phyloP scores from a whole-genome alignment of 2,113 vertebrate species.

The Patagioenas fasciata region DNA sequence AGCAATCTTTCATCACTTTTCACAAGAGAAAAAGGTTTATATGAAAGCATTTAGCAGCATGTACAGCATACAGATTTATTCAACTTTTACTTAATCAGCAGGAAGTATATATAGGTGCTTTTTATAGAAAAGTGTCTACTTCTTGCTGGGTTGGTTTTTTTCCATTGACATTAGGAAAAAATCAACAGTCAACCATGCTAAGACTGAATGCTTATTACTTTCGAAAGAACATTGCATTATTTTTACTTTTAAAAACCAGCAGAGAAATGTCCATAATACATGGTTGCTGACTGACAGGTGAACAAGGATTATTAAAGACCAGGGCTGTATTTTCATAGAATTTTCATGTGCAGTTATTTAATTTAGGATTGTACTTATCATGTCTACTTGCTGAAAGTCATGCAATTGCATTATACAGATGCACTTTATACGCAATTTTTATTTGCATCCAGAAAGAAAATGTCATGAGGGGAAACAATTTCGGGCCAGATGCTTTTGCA shows the following conservation, averaged over 20 bases:
- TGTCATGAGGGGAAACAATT: not conserved
- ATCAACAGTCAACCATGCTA: not conserved
- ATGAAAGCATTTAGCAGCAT: not conserved
- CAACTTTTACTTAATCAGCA: not conserved
- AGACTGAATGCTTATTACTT: not conserved
- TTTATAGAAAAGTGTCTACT: not conserved
- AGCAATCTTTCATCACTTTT: not conserved
- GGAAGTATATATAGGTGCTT: not conserved
- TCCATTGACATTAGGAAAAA: not conserved
- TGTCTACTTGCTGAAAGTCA: not conserved
- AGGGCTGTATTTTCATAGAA: not conserved
- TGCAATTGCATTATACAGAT: slow-evolving; percentile 1
- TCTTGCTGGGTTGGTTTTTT: not conserved
- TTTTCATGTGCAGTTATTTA: not conserved
- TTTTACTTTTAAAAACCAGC: not conserved
- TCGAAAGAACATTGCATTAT: not conserved
- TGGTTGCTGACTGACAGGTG: not conserved
- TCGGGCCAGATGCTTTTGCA: not conserved
- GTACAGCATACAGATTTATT: not conserved
- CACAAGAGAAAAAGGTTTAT: not conserved
- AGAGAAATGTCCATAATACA: not conserved
- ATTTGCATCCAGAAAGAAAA: slow-evolving; percentile 37
- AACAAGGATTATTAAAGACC: not conserved
- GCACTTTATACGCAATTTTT: not conserved
- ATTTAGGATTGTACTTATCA: not conserved